Evolutionary conservation across 2,888 invertebrate species (phyloP), one percentile per base, ranked within the genome.

Genomic region (Leucoptera coffeella): DNA sequence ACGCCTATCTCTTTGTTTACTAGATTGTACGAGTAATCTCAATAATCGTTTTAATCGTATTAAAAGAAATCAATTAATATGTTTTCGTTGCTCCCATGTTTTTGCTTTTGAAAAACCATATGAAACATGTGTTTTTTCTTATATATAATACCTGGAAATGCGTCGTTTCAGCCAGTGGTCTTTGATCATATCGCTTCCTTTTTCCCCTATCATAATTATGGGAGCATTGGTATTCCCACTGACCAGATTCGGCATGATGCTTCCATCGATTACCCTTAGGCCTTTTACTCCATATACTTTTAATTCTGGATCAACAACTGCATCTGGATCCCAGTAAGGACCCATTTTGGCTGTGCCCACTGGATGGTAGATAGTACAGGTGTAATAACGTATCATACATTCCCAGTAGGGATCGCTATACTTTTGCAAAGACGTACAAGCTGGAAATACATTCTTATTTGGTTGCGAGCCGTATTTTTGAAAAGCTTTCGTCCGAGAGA

Each of bases 291-390:
- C 90, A 39, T 89, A 86, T 1, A 90, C 88, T 28, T 80, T 62
- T 5, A 89, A 52, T 41, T 86, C 79, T 2, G 83, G 78, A 48
- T 90, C 88, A 0, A 90, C 89, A 0, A 90, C 90, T 0, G 89
- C 89, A 4, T 80, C 80, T 9, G 77, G 74, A 43, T 90, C 90
- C 84, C 85, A 87, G 38, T 80, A 81, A 0, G 90, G 89, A 0
- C 90, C 91, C 91, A 91, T 91, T 47, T 89, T 90, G 23, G 84
- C 85, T 0, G 90, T 91, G 1, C 90, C 90, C 1, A 85, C 82
- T 0, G 89, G 89, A 59, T 89, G 89, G 42, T 90, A 90, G 26
- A 90, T 85, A 0, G 89, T 90, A 4, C 80, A 81, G 0, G 87
- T 84, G 36, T 88, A 89, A 21, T 85, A 77, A 7, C 85, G 60